phyloP scores from a whole-genome alignment of 2,797 vertebrate species.

The Darevskia mixta region DNA sequence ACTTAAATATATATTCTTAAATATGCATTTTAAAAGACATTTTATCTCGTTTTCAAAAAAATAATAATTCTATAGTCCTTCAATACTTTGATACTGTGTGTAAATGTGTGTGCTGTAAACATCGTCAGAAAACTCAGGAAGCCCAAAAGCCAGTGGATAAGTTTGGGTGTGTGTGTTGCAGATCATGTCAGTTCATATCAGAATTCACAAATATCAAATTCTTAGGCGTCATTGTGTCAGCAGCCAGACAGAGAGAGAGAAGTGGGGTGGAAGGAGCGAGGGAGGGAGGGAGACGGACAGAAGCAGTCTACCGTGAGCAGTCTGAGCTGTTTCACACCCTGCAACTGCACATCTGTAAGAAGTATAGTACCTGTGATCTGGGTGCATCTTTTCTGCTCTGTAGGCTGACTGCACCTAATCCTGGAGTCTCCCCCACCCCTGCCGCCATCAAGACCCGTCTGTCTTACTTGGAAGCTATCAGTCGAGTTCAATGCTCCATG shows the following conservation, averaged over 20 bases:
- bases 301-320: background rate
- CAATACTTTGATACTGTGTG: no score
- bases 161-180: background rate
- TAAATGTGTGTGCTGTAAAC: background rate
- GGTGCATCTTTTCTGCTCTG: background rate
- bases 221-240: no score
- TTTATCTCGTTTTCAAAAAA: background rate
- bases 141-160: background rate
- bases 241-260: background rate
- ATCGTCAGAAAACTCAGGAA: background rate
- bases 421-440: background rate
- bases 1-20: background rate
- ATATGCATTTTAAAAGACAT: background rate
- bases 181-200: background rate
- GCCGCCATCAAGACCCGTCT: background rate
- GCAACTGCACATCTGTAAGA: background rate
- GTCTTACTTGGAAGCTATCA: background rate
- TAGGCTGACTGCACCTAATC: background rate
- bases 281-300: background rate
- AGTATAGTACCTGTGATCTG: background rate
- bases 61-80: background rate
- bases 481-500: background rate
- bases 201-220: background rate
- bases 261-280: background rate
- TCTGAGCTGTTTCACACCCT: background rate